These are phyloP conservation scores for Rhogogaster chlorosoma DNA, from an alignment of 2,888 invertebrate species.

Conservation along the genomic window DNA sequence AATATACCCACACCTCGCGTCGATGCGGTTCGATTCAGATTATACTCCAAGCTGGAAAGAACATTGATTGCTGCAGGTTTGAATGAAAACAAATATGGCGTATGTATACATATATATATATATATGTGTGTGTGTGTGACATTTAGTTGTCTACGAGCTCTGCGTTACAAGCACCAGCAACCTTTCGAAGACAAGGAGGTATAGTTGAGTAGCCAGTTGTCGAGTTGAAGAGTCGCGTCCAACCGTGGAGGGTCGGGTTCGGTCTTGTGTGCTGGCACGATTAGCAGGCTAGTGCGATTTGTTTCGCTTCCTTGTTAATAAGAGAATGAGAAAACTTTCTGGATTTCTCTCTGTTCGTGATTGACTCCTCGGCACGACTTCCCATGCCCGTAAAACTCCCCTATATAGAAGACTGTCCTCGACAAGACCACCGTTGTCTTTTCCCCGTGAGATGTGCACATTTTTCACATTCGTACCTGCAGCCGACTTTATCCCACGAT, in stretches of 20 bases:
- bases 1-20: background rate
- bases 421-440: constrained; percentile 17
- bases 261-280: constrained; percentile 70
- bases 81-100: background rate
- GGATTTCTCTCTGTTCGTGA: constrained; percentile 49
- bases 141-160: background rate
- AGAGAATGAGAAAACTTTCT: constrained; percentile 61
- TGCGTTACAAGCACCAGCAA: background rate
- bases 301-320: constrained; percentile 78
- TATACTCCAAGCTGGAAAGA: background rate
- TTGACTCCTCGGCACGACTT: constrained; percentile 19
- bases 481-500: background rate
- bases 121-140: no score
- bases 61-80: background rate
- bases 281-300: constrained; percentile 76
- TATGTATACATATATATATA: background rate
- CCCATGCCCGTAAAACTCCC: constrained; percentile 25
- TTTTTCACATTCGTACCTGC: background rate
- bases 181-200: constrained; percentile 37
- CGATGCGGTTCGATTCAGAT: background rate
- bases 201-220: constrained; percentile 1
- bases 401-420: background rate
- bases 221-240: constrained; percentile 4
- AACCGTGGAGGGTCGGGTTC: constrained; percentile 40
- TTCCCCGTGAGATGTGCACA: background rate